These are phyloP conservation scores for Leptothorax acervorum DNA, from an alignment of 2,888 invertebrate species.

Conservation along the genomic window DNA sequence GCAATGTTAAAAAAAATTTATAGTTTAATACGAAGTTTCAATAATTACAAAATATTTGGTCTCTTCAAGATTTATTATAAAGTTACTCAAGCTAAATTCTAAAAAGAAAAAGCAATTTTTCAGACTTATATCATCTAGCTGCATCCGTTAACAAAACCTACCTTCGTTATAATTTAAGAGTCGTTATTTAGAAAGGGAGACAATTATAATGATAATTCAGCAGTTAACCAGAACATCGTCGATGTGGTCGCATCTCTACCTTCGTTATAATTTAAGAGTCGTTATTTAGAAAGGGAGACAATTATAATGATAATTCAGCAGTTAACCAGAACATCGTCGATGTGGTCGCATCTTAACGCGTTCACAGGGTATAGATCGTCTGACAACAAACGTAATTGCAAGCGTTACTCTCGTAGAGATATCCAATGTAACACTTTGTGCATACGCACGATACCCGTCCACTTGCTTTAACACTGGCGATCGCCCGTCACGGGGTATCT, in stretches of 20 bases:
- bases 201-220: neutral
- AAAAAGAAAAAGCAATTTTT: neutral
- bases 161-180: neutral
- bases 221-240: neutral
- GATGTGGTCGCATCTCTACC: neutral
- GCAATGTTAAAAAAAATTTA: neutral
- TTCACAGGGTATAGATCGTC: neutral
- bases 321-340: neutral
- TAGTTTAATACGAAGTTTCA: neutral
- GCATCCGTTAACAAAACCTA: neutral
- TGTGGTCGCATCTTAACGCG: neutral
- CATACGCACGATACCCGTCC: neutral
- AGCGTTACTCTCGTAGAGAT: neutral
- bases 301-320: neutral
- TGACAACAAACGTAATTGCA: constrained; percentile 9
- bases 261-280: neutral
- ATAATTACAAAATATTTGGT: neutral
- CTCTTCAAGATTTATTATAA: neutral
- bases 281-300: neutral
- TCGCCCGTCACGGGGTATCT: constrained; percentile 3
- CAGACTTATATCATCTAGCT: neutral
- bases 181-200: neutral
- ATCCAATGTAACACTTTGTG: constrained; percentile 33
- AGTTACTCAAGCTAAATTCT: neutral
- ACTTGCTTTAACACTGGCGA: constrained; percentile 32